Base-by-base conservation (phyloP, 2,888 invertebrate species). In the Lottia gigantea region DNA sequence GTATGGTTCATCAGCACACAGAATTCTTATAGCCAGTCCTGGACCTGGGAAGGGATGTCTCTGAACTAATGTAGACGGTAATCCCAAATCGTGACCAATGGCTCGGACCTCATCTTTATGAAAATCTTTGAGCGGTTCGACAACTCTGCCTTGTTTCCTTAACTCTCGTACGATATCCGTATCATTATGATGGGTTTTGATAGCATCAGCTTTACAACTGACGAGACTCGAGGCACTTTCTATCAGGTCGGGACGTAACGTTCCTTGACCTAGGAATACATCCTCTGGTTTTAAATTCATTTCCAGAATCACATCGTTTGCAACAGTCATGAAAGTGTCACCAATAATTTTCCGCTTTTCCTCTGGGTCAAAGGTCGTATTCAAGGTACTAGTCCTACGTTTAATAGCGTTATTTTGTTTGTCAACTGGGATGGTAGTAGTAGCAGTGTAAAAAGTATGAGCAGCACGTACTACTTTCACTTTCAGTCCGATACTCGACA, bases 161-260 rank as follows among this genome's bases (percentile, higher is more conserved):
- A 95, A 90, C 82, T 92, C 91, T 72, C 97, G 91, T 71, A 99
- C 96, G 71, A 98, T 91, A 87, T 96, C 96, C 15, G 97, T 97
- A 90, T 99, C 99, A 89, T 99, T 99, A 91, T 99, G 99, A 90
- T 99, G 99, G 40, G 99, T 99, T 91, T 99, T 99, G 87, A 99
- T 99, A 45, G 94, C 94, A 84, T 97, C 95, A 0, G 99, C 99
- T 90, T 95, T 95, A 82, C 90, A 87, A 75, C 90, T 96, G 76
- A 93, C 95, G 83, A 96, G 86, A 73, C 91, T 89, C 2, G 97
- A 97, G 11, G 98, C 98, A 19, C 97, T 98, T 91, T 99, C 99
- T 85, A 99, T 99, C 81, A 99, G 91, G 91, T 99, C 99, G 61
- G 99, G 98, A 87, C 99, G 91, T 23, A 99, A 92, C 0, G 98